Conservation (phyloP, 1,140 invertebrate species). For the Zaprionus taronus region DNA sequence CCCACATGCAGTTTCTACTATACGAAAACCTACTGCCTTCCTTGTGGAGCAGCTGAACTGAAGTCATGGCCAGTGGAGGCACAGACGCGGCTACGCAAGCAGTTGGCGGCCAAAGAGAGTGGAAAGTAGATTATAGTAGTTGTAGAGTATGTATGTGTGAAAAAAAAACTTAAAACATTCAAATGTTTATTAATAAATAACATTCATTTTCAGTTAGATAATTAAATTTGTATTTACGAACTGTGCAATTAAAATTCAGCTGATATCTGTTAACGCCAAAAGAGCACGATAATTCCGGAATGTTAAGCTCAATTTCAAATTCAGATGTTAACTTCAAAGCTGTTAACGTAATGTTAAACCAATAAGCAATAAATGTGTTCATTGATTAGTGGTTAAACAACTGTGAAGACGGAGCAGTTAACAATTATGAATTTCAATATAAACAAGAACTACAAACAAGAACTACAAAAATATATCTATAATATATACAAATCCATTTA, state of each 20-base stretch:
- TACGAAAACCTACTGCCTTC: slow-evolving; percentile 89
- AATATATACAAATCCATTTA: too few species aligned
- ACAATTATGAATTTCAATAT: too few species aligned
- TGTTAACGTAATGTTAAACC: neutral
- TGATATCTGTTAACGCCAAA: neutral
- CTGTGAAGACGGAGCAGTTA: too few species aligned
- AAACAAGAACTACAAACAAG: too few species aligned
- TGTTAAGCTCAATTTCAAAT: too few species aligned
- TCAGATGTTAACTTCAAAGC: neutral
- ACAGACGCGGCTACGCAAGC: slow-evolving; percentile 85
- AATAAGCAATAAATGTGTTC: too few species aligned
- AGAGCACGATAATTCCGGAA: neutral
- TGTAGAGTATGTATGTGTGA: too few species aligned
- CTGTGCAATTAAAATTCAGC: neutral
- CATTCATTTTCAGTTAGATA: neutral
- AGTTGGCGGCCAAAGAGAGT: slow-evolving; percentile 43
- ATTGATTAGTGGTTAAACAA: neutral
- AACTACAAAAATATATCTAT: too few species aligned
- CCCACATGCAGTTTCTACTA: slow-evolving; percentile 92
- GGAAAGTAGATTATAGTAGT: neutral
- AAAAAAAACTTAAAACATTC: neutral
- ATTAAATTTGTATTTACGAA: neutral
- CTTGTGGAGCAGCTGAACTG: slow-evolving; percentile 87
- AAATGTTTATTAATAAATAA: neutral
- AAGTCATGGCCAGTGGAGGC: slow-evolving; percentile 88